Evolutionary conservation across 2,113 vertebrate genomes (phyloP).

Genomic region (cattle (Bos taurus)): ARS-UCD2.0 NC_037349.1:30887001-30887500

Average conservation of each 20-base stretch:
- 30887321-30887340: neutral
- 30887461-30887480: neutral
- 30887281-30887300: neutral
- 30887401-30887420: neutral
- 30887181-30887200: fast-evolving
- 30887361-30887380: neutral
- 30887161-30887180: neutral
- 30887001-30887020: neutral
- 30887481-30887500: neutral
- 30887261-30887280: neutral
- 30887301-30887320: neutral
- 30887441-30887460: neutral
- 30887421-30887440: neutral
- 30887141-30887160: neutral
- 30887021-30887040: neutral
- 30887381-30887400: neutral
- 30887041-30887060: neutral
- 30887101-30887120: neutral
- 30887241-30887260: neutral
- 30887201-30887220: neutral
- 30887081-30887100: neutral
- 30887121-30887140: neutral
- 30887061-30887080: neutral
- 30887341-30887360: neutral
- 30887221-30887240: neutral